A percentile compares a stretch with the other conserved stretches of the same genome.
These are phyloP conservation scores for Psittacus erithacus DNA, from an alignment of 2,113 vertebrate species.

Conservation along the genomic window DNA sequence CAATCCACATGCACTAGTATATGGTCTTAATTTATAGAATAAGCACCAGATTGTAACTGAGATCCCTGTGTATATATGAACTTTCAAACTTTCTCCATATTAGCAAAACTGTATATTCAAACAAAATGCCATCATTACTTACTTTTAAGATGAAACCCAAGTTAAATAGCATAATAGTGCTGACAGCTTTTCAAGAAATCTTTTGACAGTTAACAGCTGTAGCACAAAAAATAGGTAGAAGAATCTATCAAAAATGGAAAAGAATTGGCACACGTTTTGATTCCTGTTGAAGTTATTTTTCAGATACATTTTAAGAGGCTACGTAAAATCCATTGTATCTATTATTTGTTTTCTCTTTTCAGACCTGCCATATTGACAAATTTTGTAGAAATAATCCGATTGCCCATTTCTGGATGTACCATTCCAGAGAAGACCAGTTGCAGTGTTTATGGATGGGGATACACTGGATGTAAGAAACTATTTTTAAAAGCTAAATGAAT, in stretches of 20 bases:
- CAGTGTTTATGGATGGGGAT: conserved; percentile 96
- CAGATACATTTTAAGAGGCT: background rate
- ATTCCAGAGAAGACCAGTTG: conserved; percentile 90
- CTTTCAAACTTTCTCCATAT: background rate
- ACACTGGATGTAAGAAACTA: conserved; percentile 91
- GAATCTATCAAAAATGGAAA: background rate
- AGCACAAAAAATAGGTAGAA: conserved; percentile 29
- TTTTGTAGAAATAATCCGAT: conserved; percentile 86
- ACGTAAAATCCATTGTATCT: background rate
- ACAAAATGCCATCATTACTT: conserved; percentile 4
- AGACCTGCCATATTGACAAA: conserved; percentile 87
- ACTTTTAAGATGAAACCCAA: background rate
- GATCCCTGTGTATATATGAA: background rate
- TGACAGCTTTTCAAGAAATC: conserved; percentile 38
- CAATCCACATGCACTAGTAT: background rate
- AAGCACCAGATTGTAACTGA: background rate
- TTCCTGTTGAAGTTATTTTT: background rate
- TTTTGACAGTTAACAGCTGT: conserved; percentile 17
- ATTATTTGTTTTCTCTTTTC: conserved; percentile 24
- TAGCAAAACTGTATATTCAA: conserved; percentile 1
- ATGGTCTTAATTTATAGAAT: background rate
- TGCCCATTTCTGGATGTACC: conserved; percentile 90
- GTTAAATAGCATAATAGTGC: background rate
- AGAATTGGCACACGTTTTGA: background rate
- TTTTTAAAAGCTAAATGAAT: conserved; percentile 54